Evolutionary conservation across 2,113 vertebrate genomes (phyloP), one percentile per base, ranked within the genome.

Genomic region (Struthio camelus): DNA sequence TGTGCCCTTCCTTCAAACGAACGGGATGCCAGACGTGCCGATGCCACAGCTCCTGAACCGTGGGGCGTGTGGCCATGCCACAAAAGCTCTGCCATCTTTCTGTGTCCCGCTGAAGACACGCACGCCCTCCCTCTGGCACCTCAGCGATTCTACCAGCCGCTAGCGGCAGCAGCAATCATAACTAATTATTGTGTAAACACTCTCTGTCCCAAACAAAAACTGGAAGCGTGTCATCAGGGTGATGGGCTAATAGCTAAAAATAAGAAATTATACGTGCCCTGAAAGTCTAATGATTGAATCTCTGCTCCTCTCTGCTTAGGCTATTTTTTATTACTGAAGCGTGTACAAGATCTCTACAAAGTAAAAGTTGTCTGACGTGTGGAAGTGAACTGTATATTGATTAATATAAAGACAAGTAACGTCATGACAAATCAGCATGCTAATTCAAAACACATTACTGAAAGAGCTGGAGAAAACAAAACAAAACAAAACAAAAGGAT

Each of bases 31-130:
- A 46, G 64, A 40, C 20, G 9, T 1, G 5, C 18, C 4, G 1
- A 65, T 28, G 44, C 56, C 34, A 13, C 36, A 0, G 0, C 34
- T 77, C 2, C 64, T 14, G 16, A 28, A 10, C 42, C 65, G 61
- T 11, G 27, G 56, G 20, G 18, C 54, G 11, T 38, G 48, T 62
- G 85, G 67, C 79, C 28, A 40, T 8, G 9, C 62, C 32, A n/a
- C 19, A 51, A 24, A 72, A 42, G 23, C 53, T 91, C 56, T 87
- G 28, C 51, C 64, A 7, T 62, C 71, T 81, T 62, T 85, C 14
- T 59, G 32, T 69, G 28, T 82, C 70, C 34, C 46, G 19, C 14
- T 51, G 30, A 62, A 44, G 34, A 64, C 50, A 71, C 23, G 46
- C 48, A 50, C n/a, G 6, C 20, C 17, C 7, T 30, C 64, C 42